phyloP scores from a whole-genome alignment of 30 jellyfish, hydroid and myxozoan species.

The Aurelia coerulea region DNA sequence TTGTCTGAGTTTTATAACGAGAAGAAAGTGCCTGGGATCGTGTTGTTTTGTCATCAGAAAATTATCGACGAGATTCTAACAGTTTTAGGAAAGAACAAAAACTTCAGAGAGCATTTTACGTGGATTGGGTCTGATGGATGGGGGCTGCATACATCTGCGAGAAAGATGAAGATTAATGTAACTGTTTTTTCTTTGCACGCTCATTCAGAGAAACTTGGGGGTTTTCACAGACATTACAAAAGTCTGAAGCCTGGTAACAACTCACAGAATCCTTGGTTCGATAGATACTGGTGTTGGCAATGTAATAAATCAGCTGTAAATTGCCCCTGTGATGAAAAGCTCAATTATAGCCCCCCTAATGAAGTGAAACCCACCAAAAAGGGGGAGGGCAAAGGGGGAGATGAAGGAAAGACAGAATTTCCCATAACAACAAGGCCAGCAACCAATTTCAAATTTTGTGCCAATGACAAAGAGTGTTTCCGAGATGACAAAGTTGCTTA shows the following conservation, averaged over 20 bases:
- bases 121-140: conserved; percentile 88
- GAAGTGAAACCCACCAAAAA: too few relatives aligned
- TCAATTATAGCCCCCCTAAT: too few relatives aligned
- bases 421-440: neutral
- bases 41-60: conserved; percentile 80
- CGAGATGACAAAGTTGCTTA: conserved; percentile 81
- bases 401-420: conserved; percentile 16
- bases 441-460: conserved; percentile 23
- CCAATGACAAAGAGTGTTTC: conserved; percentile 60
- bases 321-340: neutral
- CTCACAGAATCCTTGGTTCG: conserved; percentile 74
- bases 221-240: conserved; percentile 55
- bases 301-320: conserved; percentile 30
- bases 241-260: conserved; percentile 51
- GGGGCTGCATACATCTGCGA: conserved; percentile 43
- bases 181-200: conserved; percentile 70
- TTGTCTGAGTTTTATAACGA: conserved; percentile 49
- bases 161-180: conserved; percentile 27
- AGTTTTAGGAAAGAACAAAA: conserved; percentile 3
- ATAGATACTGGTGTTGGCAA: conserved; percentile 64
- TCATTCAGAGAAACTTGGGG: conserved; percentile 35
- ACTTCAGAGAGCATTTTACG: neutral
- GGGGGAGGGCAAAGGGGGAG: conserved; percentile 7
- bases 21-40: conserved; percentile 69
- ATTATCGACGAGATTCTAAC: conserved; percentile 38